A percentile compares a stretch with the other conserved stretches of the same genome.
Conservation (phyloP, 1,140 invertebrate species). For the Cydia pomonella region DNA sequence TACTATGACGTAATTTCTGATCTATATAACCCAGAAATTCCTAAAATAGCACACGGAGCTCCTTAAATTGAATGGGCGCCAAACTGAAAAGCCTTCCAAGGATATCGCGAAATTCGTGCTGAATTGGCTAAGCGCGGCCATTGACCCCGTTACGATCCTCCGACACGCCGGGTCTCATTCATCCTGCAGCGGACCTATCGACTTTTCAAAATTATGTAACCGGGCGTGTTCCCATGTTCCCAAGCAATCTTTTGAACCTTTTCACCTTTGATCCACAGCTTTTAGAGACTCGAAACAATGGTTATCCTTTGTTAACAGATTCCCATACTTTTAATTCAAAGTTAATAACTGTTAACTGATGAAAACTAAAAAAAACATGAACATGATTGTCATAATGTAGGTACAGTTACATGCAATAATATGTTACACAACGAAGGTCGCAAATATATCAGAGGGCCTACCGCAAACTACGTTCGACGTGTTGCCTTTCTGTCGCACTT, state of each 20-base stretch:
- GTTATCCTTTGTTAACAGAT: neutral
- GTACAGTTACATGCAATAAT: too few species aligned
- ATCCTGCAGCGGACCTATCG: constrained; percentile 28
- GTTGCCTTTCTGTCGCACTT: too few species aligned
- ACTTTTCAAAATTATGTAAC: constrained; percentile 33
- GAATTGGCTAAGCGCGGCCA: constrained; percentile 14
- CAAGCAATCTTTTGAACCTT: neutral
- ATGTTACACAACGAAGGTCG: too few species aligned
- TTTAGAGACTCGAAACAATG: constrained; percentile 6
- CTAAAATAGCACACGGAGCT: neutral
- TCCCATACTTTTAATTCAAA: neutral
- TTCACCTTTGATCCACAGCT: neutral
- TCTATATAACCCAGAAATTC: too few species aligned
- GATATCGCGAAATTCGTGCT: constrained; percentile 3
- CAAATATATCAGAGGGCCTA: too few species aligned
- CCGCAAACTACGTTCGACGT: too few species aligned
- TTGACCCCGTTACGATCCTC: constrained; percentile 21
- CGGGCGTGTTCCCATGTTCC: constrained; percentile 12
- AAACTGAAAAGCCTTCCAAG: constrained; percentile 18
- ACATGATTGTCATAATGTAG: too few species aligned
- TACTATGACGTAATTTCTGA: neutral
- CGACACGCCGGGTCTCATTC: constrained; percentile 14
- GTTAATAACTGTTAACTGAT: neutral
- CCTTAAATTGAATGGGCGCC: neutral
- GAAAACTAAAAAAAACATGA: too few species aligned